Conservation (phyloP, 2,888 invertebrate species). For the Conops quadrifasciatus region DNA sequence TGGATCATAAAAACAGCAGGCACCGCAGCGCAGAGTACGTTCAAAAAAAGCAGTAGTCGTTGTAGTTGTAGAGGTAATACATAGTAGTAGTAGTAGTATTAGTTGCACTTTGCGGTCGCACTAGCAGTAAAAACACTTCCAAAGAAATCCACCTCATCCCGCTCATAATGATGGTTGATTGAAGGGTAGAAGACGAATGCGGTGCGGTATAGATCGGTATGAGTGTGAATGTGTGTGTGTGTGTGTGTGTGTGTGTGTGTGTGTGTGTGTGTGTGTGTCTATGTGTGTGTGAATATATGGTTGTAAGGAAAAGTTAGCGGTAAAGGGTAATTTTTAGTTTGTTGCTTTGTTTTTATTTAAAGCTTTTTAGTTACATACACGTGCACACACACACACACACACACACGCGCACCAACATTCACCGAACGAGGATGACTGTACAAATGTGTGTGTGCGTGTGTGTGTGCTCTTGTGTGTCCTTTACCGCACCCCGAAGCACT, state of each 20-base stretch:
- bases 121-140: constrained; percentile 16
- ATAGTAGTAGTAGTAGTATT: neutral
- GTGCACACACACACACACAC: constrained; percentile 12
- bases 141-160: constrained; percentile 15
- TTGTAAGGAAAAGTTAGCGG: neutral
- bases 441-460: neutral
- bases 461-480: too few species aligned
- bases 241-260: neutral
- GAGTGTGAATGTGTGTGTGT: neutral
- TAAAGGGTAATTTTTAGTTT: neutral
- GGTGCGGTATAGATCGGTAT: too few species aligned
- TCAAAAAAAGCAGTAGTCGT: neutral
- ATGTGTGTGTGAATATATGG: too few species aligned
- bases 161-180: too few species aligned
- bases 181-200: too few species aligned
- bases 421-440: neutral
- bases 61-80: constrained; percentile 12
- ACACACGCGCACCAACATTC: neutral
- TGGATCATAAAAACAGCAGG: neutral
- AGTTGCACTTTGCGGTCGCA: too few species aligned
- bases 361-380: constrained; percentile 14
- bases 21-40: neutral
- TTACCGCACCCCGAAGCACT: constrained; percentile 18
- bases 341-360: constrained; percentile 29
- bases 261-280: too few species aligned